These are phyloP conservation scores for Drosophila tripunctata DNA, from an alignment of 2,888 invertebrate genomes.

Conservation along the genomic window DNA sequence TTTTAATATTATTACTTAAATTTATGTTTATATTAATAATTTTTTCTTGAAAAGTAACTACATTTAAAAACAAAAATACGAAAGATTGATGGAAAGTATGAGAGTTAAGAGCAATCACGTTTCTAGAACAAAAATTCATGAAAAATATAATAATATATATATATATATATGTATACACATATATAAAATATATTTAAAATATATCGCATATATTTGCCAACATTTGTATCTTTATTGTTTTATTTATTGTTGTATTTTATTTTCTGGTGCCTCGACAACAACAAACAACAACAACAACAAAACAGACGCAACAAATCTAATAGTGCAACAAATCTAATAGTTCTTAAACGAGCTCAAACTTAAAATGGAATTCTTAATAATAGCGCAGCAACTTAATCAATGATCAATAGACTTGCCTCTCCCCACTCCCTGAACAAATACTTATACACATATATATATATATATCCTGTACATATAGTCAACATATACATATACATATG, in stretches of 20 bases:
- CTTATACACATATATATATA: constrained; percentile 21
- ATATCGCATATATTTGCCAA: constrained; percentile 54
- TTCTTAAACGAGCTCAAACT: constrained; percentile 64
- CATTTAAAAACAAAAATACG: constrained; percentile 28
- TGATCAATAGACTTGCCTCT: constrained; percentile 35
- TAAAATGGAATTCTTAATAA: constrained; percentile 32
- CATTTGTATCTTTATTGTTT: constrained; percentile 35
- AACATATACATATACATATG: constrained; percentile 35
- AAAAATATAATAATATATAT: constrained; percentile 25
- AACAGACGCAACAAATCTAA: constrained; percentile 66
- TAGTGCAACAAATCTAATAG: constrained; percentile 78
- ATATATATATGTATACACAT: constrained; percentile 39
- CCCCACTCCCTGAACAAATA: constrained; percentile 27
- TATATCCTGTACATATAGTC: constrained; percentile 49
- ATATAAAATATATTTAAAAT: constrained; percentile 50
- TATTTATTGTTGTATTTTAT: constrained; percentile 1
- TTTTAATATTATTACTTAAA: constrained; percentile 45
- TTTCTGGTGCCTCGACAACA: constrained; percentile 56
- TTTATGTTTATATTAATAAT: constrained; percentile 56
- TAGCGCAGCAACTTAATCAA: constrained; percentile 34
- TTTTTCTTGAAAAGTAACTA: constrained; percentile 63
- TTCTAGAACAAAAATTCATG: constrained; percentile 66
- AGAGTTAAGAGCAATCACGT: constrained; percentile 65
- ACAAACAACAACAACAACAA: constrained; percentile 5
- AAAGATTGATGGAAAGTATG: too few relatives aligned